phyloP scores from a whole-genome alignment of 53 echinoderm and acorn worm genomes.

The Patiria pectinifera region DNA sequence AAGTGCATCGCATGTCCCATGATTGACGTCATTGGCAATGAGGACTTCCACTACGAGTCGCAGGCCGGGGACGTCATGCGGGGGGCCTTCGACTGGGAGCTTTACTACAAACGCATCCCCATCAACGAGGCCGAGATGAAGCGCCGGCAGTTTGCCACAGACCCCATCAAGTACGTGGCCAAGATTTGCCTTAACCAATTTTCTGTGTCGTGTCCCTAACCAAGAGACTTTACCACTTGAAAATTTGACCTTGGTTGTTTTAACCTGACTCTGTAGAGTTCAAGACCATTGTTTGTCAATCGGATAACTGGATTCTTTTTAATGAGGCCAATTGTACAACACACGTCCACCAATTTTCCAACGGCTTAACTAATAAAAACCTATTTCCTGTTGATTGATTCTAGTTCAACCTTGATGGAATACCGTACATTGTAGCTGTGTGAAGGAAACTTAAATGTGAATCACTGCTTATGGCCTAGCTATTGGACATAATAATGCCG shows the following conservation, averaged over 20 bases:
- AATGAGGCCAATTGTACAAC: neutral
- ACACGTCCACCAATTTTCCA: neutral
- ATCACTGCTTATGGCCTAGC: too few species aligned
- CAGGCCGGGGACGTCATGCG: conserved; percentile 98
- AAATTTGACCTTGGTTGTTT: neutral
- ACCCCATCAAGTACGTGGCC: conserved; percentile 81
- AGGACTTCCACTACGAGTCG: conserved; percentile 98
- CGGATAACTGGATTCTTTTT: too few species aligned
- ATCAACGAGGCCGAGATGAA: conserved; percentile 85
- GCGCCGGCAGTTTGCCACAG: conserved; percentile 79
- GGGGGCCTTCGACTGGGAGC: conserved; percentile 98
- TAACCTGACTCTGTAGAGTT: too few species aligned
- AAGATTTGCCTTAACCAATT: too few species aligned
- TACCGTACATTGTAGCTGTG: neutral
- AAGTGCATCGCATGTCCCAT: conserved; percentile 94
- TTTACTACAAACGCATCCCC: conserved; percentile 97
- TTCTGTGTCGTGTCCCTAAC: too few species aligned
- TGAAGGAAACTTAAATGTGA: too few species aligned
- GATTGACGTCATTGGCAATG: conserved; percentile 99
- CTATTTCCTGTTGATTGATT: neutral
- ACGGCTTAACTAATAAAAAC: neutral
- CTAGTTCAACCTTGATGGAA: neutral
- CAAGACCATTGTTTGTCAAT: too few species aligned
- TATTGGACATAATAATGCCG: too few species aligned
- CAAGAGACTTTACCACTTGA: neutral